A percentile compares a stretch with the other conserved stretches of the same genome.
Conservation (phyloP, 2,888 invertebrate species). For the Acholoe squamosa region DNA sequence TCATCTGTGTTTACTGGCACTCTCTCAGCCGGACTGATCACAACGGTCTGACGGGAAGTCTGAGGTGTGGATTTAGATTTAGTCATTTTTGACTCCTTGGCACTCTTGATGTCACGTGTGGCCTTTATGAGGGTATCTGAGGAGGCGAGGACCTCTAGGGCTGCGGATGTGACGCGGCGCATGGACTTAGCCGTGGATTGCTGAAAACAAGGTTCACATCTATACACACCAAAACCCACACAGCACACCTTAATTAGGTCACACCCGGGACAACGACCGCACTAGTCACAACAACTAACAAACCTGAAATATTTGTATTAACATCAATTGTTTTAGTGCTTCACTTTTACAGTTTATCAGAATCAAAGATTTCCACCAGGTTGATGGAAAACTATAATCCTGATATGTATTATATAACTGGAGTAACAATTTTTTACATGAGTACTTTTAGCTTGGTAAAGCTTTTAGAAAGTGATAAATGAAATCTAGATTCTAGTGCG, state of each 20-base stretch:
- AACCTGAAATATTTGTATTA: too few relatives aligned
- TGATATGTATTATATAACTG: too few relatives aligned
- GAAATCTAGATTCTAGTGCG: too few relatives aligned
- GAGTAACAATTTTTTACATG: too few relatives aligned
- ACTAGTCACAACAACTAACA: too few relatives aligned
- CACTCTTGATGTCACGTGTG: not conserved
- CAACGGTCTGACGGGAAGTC: not conserved
- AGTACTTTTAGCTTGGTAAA: too few relatives aligned
- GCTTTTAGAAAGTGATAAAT: too few relatives aligned
- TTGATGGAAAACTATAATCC: too few relatives aligned
- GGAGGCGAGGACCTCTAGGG: constrained; percentile 71
- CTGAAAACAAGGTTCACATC: constrained; percentile 60
- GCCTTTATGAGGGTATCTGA: constrained; percentile 7
- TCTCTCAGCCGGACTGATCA: not conserved
- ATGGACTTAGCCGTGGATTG: constrained; percentile 73
- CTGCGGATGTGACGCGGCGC: constrained; percentile 74
- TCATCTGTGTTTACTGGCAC: not conserved
- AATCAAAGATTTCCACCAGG: too few relatives aligned
- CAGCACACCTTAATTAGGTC: not conserved
- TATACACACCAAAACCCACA: not conserved
- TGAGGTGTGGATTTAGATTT: not conserved
- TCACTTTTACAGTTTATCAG: too few relatives aligned
- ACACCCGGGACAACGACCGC: not conserved
- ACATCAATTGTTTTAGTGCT: too few relatives aligned
- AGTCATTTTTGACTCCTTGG: too few relatives aligned